These are phyloP conservation scores for Merops nubicus DNA, from an alignment of 2,113 vertebrate species.

Conservation along the genomic window DNA sequence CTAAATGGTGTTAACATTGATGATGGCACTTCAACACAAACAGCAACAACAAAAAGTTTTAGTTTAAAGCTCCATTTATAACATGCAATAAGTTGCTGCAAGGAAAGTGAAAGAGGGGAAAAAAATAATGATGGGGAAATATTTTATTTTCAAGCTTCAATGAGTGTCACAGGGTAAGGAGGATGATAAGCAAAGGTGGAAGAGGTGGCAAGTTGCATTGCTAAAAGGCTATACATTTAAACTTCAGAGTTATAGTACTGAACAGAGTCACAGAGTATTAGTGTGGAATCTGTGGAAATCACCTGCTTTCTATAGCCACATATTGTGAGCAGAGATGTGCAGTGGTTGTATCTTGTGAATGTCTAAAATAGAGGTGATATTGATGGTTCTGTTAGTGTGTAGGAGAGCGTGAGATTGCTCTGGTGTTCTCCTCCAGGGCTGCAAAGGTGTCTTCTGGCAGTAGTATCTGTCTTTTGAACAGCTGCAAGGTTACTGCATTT, in stretches of 20 bases:
- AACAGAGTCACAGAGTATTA: background rate
- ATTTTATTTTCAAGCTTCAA: background rate
- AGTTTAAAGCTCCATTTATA: background rate
- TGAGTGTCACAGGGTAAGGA: background rate
- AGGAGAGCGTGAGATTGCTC: too few relatives aligned
- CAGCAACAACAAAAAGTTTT: background rate
- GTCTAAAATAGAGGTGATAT: background rate
- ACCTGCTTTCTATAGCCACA: background rate
- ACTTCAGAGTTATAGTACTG: accelerated
- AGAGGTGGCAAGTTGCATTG: background rate
- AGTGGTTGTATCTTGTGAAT: background rate
- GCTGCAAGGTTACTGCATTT: background rate
- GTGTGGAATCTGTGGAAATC: background rate
- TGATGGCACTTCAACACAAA: background rate
- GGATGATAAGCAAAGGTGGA: background rate
- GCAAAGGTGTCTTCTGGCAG: background rate
- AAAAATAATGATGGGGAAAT: background rate
- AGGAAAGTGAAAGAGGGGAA: background rate
- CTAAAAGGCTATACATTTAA: background rate
- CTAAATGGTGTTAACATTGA: background rate
- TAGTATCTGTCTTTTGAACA: background rate
- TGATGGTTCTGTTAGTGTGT: accelerated
- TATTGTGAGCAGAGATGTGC: background rate
- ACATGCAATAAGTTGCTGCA: background rate
- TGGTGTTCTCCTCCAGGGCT: too few relatives aligned